Evolutionary conservation across 2,797 vertebrate genomes (phyloP).

Genomic region (Poecilia velifera): DNA sequence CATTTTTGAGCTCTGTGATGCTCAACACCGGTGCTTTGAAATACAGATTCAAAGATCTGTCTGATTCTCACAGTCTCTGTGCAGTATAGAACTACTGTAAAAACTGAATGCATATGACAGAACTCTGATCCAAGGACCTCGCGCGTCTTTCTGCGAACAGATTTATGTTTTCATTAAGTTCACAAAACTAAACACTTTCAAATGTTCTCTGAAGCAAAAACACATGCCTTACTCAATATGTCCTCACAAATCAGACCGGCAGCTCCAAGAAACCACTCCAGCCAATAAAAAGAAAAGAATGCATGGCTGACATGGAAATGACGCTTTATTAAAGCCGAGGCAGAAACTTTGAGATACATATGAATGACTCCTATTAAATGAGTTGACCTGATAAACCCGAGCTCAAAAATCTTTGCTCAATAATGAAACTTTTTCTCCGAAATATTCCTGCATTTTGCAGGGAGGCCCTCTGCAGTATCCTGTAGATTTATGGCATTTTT

Average conservation of each 20-base stretch:
- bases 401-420: neutral
- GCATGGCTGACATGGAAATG: neutral
- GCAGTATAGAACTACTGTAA: neutral
- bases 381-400: neutral
- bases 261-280: neutral
- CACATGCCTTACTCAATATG: neutral
- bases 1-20: neutral
- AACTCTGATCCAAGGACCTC: neutral
- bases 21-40: neutral
- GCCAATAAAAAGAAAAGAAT: neutral
- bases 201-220: neutral
- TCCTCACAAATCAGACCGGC: neutral
- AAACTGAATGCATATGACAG: neutral
- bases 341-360: neutral
- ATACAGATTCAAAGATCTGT: neutral
- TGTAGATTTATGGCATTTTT: neutral
- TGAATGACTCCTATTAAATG: neutral
- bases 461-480: neutral
- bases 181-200: neutral
- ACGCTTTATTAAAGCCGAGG: neutral
- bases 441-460: neutral
- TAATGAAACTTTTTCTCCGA: neutral
- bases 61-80: neutral
- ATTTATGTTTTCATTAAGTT: neutral
- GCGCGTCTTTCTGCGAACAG: neutral